Conservation (phyloP, 2,797 vertebrate species). For the Anguilla obscura region DNA sequence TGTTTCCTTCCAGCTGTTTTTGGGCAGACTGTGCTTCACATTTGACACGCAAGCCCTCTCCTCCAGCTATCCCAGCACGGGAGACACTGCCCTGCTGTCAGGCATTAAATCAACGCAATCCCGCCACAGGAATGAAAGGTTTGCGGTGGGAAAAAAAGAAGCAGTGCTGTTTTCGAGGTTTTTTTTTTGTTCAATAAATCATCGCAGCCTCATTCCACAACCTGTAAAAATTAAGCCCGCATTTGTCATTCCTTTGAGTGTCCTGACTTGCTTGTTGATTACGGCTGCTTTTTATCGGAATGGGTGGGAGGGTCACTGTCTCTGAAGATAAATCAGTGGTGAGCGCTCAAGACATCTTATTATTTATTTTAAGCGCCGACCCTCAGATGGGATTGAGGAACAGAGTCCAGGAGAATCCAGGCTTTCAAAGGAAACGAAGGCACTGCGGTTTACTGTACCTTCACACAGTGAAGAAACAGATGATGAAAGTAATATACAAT, state of each 20-base stretch:
- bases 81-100: constrained; percentile 33
- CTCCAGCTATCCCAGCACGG: constrained; percentile 28
- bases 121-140: constrained; percentile 37
- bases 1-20: constrained; percentile 26
- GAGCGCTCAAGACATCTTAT: constrained; percentile 35
- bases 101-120: constrained; percentile 41
- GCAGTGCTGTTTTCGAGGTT: constrained; percentile 1
- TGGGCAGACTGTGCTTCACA: neutral
- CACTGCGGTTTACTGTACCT: neutral
- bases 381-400: constrained; percentile 38
- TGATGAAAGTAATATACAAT: constrained; percentile 41
- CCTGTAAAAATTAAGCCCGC: constrained; percentile 40
- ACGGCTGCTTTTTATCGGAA: constrained; percentile 38
- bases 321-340: constrained; percentile 41
- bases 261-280: constrained; percentile 42
- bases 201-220: constrained; percentile 13
- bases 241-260: constrained; percentile 48
- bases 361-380: constrained; percentile 45
- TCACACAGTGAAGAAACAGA: constrained; percentile 43
- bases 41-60: constrained; percentile 15
- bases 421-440: constrained; percentile 26
- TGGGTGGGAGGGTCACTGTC: constrained; percentile 27
- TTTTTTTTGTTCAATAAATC: constrained; percentile 40
- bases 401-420: neutral
- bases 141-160: constrained; percentile 27